Conservation (phyloP, 30 jellyfish, hydroid and myxozoan genomes). For the Cassiopea xamachana region DNA sequence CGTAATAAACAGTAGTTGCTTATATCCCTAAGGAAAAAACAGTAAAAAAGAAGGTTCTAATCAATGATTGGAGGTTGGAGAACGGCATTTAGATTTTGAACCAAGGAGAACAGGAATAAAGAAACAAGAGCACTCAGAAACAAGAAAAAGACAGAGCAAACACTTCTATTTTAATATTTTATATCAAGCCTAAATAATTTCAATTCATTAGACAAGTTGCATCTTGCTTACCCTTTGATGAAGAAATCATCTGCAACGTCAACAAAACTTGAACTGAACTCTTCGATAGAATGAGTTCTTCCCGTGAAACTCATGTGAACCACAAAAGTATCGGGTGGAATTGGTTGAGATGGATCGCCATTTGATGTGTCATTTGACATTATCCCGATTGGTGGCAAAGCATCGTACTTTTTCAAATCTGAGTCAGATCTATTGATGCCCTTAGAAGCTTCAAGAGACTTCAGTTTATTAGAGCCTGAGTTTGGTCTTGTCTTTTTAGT, state of each 20-base stretch:
- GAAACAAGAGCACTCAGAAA: no score
- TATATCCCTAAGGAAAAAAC: no score
- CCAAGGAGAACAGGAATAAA: no score
- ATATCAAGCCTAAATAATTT: neutral
- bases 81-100: no score
- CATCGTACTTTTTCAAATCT: slow-evolving; percentile 55
- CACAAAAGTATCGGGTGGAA: slow-evolving; percentile 60
- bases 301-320: slow-evolving; percentile 79
- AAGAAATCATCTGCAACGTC: slow-evolving; percentile 27
- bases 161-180: neutral
- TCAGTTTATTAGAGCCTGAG: slow-evolving; percentile 50
- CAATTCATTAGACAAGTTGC: no score
- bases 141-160: no score
- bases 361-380: neutral
- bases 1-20: no score
- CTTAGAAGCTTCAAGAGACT: slow-evolving; percentile 13
- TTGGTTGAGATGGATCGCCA: slow-evolving; percentile 38
- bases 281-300: slow-evolving; percentile 68
- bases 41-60: no score
- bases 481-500: slow-evolving; percentile 38
- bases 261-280: slow-evolving; percentile 43
- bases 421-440: slow-evolving; percentile 57
- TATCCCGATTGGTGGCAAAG: slow-evolving; percentile 73
- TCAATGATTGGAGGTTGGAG: no score
- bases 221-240: slow-evolving; percentile 57